Base-by-base conservation (phyloP, 1,140 invertebrate genomes). In the Parasteatoda tepidariorum region DNA sequence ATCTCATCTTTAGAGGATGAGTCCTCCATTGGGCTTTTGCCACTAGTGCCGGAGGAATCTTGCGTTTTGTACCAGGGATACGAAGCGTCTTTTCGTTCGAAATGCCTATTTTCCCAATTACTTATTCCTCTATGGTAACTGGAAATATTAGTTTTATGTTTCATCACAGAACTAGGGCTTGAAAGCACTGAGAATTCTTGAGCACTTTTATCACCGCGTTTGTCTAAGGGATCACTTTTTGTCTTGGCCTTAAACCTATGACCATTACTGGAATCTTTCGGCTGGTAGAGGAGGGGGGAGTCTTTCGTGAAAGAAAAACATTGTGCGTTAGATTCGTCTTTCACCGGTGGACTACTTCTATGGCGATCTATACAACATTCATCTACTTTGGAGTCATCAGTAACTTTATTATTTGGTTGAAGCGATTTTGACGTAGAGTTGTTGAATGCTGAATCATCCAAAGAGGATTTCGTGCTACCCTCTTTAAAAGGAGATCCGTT, bases 311-410 rank as follows among this genome's bases (percentile, higher is more conserved):
- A 66, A 13, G 66, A 18, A 31, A 82, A 71, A 48, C 48, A 62
- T 61, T 82, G 78, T 79, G 76, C 76, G 76, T 79, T 79, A n/a
- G 76, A 79, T 54, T 70, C 67, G 38, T 82, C 78, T 30, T 71
- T 82, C 6, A 82, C 78, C 15, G 78, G 78, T 6, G 78, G 78
- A 70, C 78, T 82, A 62, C 67, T 82, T 31, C 78, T 70, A 26
- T 82, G 78, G 48, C 41, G 33, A 15, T 82, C 78, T 7, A 59
- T 2, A 22, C 55, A 57, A 41, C 54, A 68, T 15, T 68, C 48
- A 11, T 68, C 76, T 13, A 15, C 30, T 28, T 71, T 79, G 6
- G 76, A 68, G 30, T 28, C 64, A 0, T 54, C 22, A 9, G 33
- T 2, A 9, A 1, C 9, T 30, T 34, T 18, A 15, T 64, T 28